Conservation (phyloP, 2,797 vertebrate genomes). For the Bryconaethiops microstoma region DNA sequence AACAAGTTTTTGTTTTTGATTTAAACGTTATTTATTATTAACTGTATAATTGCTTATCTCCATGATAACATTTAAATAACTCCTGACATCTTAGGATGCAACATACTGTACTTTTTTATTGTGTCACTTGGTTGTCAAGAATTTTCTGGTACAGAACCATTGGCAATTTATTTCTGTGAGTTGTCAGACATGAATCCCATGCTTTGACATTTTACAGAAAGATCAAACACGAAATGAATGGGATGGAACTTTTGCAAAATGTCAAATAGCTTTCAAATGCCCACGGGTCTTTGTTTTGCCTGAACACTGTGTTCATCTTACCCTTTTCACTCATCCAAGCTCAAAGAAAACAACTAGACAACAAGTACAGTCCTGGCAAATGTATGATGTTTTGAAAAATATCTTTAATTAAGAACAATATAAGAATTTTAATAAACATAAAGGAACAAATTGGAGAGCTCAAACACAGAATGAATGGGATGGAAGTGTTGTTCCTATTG, state of each 20-base stretch:
- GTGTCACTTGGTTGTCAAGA: background rate
- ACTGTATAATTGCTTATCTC: background rate
- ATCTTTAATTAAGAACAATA: background rate
- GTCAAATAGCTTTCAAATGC: constrained; percentile 65
- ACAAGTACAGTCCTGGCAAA: background rate
- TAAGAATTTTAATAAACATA: background rate
- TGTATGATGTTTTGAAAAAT: background rate
- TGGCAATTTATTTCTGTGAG: constrained; percentile 53
- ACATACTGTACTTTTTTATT: background rate
- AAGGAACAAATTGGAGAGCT: constrained; percentile 53
- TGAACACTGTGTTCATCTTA: constrained; percentile 56
- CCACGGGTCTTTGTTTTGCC: constrained; percentile 61
- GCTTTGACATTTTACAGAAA: constrained; percentile 70
- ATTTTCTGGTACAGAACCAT: background rate
- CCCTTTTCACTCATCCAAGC: constrained; percentile 38
- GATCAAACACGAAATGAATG: constrained; percentile 73
- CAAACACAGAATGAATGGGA: constrained; percentile 72
- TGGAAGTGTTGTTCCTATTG: constrained; percentile 69
- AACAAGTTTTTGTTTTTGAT: too few species aligned
- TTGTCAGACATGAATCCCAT: constrained; percentile 66
- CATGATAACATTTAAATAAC: background rate
- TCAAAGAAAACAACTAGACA: background rate
- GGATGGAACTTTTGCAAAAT: constrained; percentile 75
- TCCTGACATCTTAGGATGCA: constrained; percentile 2
- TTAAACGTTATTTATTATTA: too few species aligned